phyloP scores from a whole-genome alignment of 2,113 vertebrate genomes.

The Miniopterus natalensis region DNA sequence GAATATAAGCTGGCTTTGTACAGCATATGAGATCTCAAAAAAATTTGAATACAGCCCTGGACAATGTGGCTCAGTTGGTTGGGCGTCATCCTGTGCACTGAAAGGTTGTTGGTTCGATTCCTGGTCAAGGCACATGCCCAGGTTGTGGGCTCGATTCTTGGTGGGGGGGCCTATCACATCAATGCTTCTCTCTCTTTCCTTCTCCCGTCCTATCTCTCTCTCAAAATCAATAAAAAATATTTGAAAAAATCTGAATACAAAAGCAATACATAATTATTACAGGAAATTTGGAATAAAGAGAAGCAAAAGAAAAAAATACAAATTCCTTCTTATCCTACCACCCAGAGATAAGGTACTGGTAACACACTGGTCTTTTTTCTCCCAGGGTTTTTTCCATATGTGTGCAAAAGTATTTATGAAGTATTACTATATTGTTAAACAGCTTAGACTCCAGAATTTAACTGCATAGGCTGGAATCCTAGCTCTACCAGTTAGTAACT shows the following conservation, averaged over 20 bases:
- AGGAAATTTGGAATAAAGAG: constrained; percentile 51
- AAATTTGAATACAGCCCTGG: no score
- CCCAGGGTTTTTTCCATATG: neutral
- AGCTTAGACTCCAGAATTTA: neutral
- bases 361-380: neutral
- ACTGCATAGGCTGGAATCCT: neutral
- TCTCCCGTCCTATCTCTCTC: no score
- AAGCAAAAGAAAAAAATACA: constrained; percentile 41
- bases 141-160: no score
- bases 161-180: no score
- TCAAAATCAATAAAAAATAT: no score
- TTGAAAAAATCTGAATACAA: neutral
- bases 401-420: neutral
- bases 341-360: constrained; percentile 10
- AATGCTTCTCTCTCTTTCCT: no score
- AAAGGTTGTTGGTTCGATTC: no score
- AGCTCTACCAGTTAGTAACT: neutral
- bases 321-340: neutral
- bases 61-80: no score
- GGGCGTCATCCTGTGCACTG: no score
- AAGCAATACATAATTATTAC: constrained; percentile 39
- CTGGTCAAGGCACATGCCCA: no score
- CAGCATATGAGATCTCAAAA: no score
- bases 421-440: neutral
- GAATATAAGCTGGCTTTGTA: no score